A percentile compares a stretch with the other conserved stretches of the same genome.
phyloP scores from a whole-genome alignment of 64 coral and sea anemone species.

The Actinia tenebrosa region DNA sequence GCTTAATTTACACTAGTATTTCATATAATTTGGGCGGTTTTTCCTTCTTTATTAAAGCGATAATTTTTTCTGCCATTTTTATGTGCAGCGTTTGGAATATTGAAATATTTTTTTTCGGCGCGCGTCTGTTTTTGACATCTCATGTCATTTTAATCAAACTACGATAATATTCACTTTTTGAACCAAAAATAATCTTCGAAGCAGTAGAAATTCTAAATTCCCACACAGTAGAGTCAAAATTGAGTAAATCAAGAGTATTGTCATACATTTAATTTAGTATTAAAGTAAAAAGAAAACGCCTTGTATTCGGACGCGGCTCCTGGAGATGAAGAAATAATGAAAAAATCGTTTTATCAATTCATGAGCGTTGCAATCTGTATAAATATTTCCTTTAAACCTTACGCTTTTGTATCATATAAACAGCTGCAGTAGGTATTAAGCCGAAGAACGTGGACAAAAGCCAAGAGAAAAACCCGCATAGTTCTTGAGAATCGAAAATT shows the following conservation, averaged over 20 bases:
- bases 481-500: neutral
- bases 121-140: conserved; percentile 5
- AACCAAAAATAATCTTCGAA: neutral
- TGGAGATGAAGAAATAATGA: neutral
- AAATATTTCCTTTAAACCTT: conserved; percentile 5
- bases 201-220: neutral
- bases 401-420: neutral
- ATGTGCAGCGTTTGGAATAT: neutral
- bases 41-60: neutral
- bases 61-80: neutral
- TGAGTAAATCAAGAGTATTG: neutral
- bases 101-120: conserved; percentile 2
- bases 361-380: conserved; percentile 11
- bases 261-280: neutral
- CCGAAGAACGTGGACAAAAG: neutral
- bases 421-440: neutral
- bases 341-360: conserved; percentile 24
- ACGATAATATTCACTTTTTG: neutral
- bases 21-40: neutral
- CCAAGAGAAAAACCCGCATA: neutral
- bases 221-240: neutral
- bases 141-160: conserved; percentile 21
- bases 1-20: neutral
- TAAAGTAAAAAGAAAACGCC: conserved; percentile 16
- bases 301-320: conserved; percentile 5